Evolutionary conservation across 92 coral and sea anemone species (phyloP).

Genomic region (Blastomussa wellsi): DNA sequence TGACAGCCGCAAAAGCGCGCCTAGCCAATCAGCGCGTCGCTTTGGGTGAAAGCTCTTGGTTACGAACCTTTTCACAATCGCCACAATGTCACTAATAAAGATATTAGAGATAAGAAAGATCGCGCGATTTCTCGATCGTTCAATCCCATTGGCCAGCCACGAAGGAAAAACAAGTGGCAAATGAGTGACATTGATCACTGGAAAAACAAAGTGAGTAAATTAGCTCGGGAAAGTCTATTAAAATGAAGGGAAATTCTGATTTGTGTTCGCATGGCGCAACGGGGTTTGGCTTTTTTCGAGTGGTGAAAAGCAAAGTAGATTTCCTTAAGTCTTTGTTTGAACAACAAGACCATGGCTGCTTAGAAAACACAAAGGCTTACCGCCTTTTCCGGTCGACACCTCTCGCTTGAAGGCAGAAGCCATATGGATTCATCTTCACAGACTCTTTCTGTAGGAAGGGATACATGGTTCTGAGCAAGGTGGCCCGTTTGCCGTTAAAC

Average conservation of each 20-base stretch:
- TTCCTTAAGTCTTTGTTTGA: slow-evolving; percentile 47
- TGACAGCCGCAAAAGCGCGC: slow-evolving; percentile 25
- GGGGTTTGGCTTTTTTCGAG: slow-evolving; percentile 32
- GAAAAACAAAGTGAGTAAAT: slow-evolving; percentile 1
- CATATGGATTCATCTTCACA: slow-evolving; percentile 47
- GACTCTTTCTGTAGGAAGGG: not conserved
- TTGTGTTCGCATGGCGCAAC: not conserved
- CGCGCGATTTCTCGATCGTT: slow-evolving; percentile 32
- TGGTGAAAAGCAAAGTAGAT: slow-evolving; percentile 46
- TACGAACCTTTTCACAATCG: slow-evolving; percentile 31
- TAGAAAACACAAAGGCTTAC: slow-evolving; percentile 56
- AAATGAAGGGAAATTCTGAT: not conserved
- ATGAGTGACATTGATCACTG: slow-evolving; percentile 23
- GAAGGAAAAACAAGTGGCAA: slow-evolving; percentile 17
- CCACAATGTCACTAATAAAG: slow-evolving; percentile 48
- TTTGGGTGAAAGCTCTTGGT: slow-evolving; percentile 18
- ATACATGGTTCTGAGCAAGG: slow-evolving; percentile 25
- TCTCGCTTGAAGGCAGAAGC: slow-evolving; percentile 64
- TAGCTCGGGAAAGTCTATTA: not conserved
- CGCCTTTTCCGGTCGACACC: slow-evolving; percentile 88
- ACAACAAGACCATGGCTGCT: slow-evolving; percentile 38
- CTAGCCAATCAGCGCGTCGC: slow-evolving; percentile 28
- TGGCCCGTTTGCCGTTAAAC: slow-evolving; percentile 73
- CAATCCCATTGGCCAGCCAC: slow-evolving; percentile 31
- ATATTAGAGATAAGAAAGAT: slow-evolving; percentile 40